phyloP scores from a whole-genome alignment of 2,113 vertebrate species.

The Recurvirostra avosetta region DNA sequence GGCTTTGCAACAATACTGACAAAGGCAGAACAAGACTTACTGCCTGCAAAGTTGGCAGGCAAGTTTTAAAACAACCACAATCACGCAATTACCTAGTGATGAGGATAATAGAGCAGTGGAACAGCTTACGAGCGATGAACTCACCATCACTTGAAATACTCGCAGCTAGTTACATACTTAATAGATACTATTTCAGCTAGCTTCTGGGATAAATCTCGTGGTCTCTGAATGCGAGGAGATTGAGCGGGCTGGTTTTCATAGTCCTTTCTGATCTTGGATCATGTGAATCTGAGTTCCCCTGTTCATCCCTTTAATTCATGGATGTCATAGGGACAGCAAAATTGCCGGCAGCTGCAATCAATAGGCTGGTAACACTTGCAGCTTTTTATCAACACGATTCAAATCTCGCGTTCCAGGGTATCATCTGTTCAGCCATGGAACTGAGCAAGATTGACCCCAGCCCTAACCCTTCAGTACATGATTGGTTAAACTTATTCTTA shows the following conservation, averaged over 20 bases:
- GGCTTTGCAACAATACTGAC: background rate
- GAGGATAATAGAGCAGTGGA: background rate
- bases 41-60: background rate
- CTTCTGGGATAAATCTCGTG: fast-evolving
- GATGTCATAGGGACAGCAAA: background rate
- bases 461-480: background rate
- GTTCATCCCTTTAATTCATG: background rate
- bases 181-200: background rate
- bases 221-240: background rate
- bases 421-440: background rate
- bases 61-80: background rate
- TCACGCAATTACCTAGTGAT: background rate
- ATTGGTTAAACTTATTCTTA: background rate
- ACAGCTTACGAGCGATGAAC: background rate
- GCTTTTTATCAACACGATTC: background rate
- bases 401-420: background rate
- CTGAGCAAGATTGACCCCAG: background rate
- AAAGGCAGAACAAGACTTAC: background rate
- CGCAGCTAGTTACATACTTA: background rate
- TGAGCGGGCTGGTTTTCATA: background rate
- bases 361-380: background rate
- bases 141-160: background rate
- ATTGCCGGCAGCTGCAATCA: background rate
- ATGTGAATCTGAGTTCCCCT: background rate
- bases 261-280: background rate